Evolutionary conservation across 2,797 vertebrate genomes (phyloP), one percentile per base, ranked within the genome.

Genomic region (Anguilla marmorata): DNA sequence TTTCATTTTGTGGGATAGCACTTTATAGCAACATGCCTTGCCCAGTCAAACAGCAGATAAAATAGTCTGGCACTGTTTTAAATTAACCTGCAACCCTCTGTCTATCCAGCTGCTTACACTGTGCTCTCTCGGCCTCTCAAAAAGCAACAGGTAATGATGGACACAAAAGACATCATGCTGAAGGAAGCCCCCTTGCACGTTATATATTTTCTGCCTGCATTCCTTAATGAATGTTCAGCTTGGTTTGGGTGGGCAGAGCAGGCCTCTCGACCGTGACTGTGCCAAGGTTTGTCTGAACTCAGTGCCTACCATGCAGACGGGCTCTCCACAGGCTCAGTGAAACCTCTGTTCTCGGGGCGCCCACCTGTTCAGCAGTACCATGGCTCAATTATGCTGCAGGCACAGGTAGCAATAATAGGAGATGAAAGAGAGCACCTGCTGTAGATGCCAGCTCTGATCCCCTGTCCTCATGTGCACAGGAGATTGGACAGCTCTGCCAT

Each of bases 391-490:
- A 48, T 50, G 24, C 41, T 48, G 21, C 12, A 50, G 79, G 79
- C 41, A 82, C 79, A 9, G 45, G 41, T 45, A n/a, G 45, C 79
- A 50, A 45, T 11, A 24, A 11, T 6, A 33, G 45, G 45, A 50
- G 45, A 82, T 82, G 41, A 82, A 82, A 82, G 79, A 79, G 74
- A 50, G 79, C 79, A 82, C 79, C 79, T 82, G 79, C 79, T 50
- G 7, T 8, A 48, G 41, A n/a, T 48, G 45, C 45, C 50, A 50
- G 45, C 6, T 2, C 41, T n/a, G 21, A 82, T 50, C 79, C 21
- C 79, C 45, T 24, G 45, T 33, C 27, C 21, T 80, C 19, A 37
- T 24, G 33, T 4, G 14, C 76, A 2, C 30, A 33, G n/a, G 72
- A 37, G 30, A 79, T 16, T 21, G 19, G 5, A 19, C 37, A 79